Conservation (phyloP, 2,888 invertebrate genomes). For the Eupithecia centaureata region DNA sequence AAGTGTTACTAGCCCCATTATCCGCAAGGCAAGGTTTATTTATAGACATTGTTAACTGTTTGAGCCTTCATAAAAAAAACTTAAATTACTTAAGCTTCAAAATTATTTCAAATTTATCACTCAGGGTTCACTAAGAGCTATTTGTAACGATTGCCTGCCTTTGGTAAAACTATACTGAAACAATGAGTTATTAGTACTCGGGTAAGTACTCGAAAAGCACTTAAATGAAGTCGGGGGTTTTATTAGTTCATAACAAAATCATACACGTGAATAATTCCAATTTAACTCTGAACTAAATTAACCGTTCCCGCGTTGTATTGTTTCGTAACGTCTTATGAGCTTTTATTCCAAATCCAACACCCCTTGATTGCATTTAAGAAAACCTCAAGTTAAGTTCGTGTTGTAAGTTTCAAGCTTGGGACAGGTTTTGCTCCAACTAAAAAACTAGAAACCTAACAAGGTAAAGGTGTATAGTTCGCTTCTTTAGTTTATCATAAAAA, state of each 20-base stretch:
- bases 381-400: background rate
- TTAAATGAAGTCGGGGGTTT: constrained; percentile 37
- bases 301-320: constrained; percentile 20
- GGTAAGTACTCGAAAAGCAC: constrained; percentile 29
- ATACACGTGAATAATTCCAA: constrained; percentile 40
- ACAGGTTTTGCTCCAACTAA: no score
- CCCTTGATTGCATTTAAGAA: background rate
- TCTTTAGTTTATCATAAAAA: no score
- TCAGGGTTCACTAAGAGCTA: background rate
- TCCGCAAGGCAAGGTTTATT: no score
- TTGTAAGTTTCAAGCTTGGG: no score
- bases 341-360: background rate
- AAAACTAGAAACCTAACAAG: no score
- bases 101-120: no score
- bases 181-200: constrained; percentile 23
- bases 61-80: no score
- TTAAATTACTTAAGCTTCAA: no score
- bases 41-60: no score
- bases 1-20: no score
- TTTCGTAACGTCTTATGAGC: constrained; percentile 4
- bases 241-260: constrained; percentile 44
- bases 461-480: no score
- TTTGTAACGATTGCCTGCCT: background rate
- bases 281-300: constrained; percentile 24
- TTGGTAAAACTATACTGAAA: constrained; percentile 13